Base-by-base conservation (phyloP, 2,888 invertebrate species). In the Andrena fulva region DNA sequence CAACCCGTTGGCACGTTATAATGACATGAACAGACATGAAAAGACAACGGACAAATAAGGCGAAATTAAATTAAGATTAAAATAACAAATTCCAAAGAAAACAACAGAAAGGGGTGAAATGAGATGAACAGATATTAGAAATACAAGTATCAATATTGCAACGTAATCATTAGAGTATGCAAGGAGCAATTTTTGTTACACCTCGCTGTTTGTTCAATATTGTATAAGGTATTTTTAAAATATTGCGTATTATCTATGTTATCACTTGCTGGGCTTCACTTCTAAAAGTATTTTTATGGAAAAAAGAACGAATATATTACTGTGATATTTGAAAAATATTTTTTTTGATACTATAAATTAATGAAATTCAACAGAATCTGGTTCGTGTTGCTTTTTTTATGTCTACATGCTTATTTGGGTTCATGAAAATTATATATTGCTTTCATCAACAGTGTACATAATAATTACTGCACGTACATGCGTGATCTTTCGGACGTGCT, bases 391-490 rank as follows among this genome's bases (percentile, higher is more conserved):
- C n/a, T 31, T 8, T 20, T 60, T 60, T 33, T 2, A 0, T n/a
- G n/a, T 24, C 27, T 48, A 16, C 8, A n/a, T 16, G 66, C 50
- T 16, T 66, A 2, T 24, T 27, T 29, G 16, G 2, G 60, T 62
- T 60, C 50, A 24, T 31, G 31, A 60, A 59, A 33, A 62, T 24
- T 29, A 31, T 60, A 12, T 60, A 71, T 24, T 60, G 20, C 60
- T 62, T 50, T 62, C 24, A 20, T 31, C 16, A 31, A 12, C 20
- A 20, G 20, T 33, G 54, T 42, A 35, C 54, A 10, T 12, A 54
- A 48, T 59, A 74, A 74, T 74, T 74, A 59, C 16, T 24, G 16
- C 20, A 20, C 2, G 16, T 33, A 20, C 2, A 31, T 33, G 8
- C 6, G 31, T 48, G 10, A 50, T 29, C 20, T 48, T 24, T 8